phyloP scores from a whole-genome alignment of 2,797 vertebrate genomes.

The Sebastes itinus region DNA sequence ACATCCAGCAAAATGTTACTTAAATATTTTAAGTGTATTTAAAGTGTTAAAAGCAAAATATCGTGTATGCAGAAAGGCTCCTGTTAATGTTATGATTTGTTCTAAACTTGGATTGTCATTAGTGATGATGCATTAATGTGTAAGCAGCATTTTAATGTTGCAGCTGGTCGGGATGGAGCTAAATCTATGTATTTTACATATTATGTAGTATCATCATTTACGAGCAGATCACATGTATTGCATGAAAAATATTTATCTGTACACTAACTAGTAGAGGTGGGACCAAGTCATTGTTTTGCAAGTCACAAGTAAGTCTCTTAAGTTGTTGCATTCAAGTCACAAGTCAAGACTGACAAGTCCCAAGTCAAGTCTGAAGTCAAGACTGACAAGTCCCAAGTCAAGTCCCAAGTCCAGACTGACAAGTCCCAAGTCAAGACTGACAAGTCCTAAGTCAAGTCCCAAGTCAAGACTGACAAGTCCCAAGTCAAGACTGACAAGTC shows the following conservation, averaged over 20 bases:
- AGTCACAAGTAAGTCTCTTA: no score
- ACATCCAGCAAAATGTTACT: not conserved
- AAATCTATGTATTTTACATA: not conserved
- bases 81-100: not conserved
- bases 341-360: no score
- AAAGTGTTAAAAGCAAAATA: not conserved
- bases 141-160: not conserved
- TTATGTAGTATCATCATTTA: not conserved
- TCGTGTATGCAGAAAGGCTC: not conserved
- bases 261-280: no score
- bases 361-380: no score
- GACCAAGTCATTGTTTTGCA: no score
- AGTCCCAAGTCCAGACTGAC: no score
- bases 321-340: no score
- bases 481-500: no score
- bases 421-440: no score
- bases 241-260: not conserved
- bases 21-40: not conserved
- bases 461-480: no score
- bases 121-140: not conserved
- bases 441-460: no score
- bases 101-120: not conserved
- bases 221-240: not conserved
- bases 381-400: no score
- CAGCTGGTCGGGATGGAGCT: not conserved